These are phyloP conservation scores for Andrena marginata DNA, from an alignment of 2,888 invertebrate genomes.

Conservation along the genomic window DNA sequence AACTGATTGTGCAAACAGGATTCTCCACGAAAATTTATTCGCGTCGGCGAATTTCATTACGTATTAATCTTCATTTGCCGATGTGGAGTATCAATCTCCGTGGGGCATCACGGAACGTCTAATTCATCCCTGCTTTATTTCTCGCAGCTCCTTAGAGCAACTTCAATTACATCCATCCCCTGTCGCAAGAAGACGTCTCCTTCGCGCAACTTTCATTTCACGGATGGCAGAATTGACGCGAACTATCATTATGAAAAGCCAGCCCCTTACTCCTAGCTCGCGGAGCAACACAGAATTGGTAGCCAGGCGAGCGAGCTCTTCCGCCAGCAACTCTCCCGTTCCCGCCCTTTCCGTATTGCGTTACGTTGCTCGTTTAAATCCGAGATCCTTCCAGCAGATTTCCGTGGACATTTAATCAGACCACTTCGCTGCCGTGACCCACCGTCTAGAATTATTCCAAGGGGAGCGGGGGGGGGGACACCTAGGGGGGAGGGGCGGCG, in stretches of 20 bases:
- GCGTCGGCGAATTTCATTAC: background rate
- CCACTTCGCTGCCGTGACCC: background rate
- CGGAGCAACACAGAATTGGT: constrained; percentile 7
- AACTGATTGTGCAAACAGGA: background rate
- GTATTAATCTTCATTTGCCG: background rate
- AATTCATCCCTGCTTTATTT: too few relatives aligned
- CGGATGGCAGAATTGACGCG: too few relatives aligned
- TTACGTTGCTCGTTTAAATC: constrained; percentile 44
- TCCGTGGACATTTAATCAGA: constrained; percentile 33
- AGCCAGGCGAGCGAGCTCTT: background rate
- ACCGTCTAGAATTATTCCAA: constrained; percentile 21
- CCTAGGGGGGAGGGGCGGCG: too few relatives aligned
- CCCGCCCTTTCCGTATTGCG: constrained; percentile 14
- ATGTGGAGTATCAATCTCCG: too few relatives aligned
- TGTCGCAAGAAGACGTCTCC: too few relatives aligned
- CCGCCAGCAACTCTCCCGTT: background rate
- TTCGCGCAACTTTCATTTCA: too few relatives aligned
- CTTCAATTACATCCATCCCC: too few relatives aligned
- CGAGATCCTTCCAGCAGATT: constrained; percentile 27
- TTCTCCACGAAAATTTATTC: background rate
- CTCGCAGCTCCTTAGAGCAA: too few relatives aligned
- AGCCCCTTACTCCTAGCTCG: background rate
- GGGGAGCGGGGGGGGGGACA: too few relatives aligned
- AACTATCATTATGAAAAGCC: too few relatives aligned
- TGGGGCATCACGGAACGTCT: too few relatives aligned